Base-by-base conservation (phyloP, 2,113 vertebrate species). In the Rhinoderma darwinii region DNA sequence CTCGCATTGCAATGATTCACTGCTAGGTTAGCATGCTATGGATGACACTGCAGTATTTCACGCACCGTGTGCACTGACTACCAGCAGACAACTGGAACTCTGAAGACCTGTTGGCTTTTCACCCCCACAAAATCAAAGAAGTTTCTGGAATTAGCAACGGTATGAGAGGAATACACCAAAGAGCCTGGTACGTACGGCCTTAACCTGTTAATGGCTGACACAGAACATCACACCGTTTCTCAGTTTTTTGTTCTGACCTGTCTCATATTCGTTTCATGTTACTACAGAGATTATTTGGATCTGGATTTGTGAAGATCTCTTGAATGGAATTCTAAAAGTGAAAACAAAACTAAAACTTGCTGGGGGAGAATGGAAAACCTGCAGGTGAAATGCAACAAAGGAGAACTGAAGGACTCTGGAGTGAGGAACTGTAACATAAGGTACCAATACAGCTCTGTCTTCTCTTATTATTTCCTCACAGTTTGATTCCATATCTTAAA, bases 11-110 rank as follows among this genome's bases (percentile, higher is more conserved):
- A 74, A 75, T 87, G 85, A 87, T 59, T 87, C 85, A 87, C 47
- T 27, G 12, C 59, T 44, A 72, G 43, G 25, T 35, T 74, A 32
- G 44, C 50, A 25, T 82, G 68, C 51, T 87, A 27, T 80, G 86
- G 54, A 82, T 87, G 86, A 87, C 86, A 82, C 39, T 87, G 86
- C 86, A 81, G 51, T 82, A 63, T 63, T 37, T 35, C 30, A 11
- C 8, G 54, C 27, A 44, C 68, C 41, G 25, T 72, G 50, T 74
- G 18, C 11, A 63, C 25, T 43, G 5, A 50, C 27, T 37, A 10
- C n/a, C 25, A 22, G 11, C 9, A 74, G 27, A 72, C 2, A 47
- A 20, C 68, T 25, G 30, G 25, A 74, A 41, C 22, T 8, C 20
- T 22, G 2, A 27, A 72, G 41, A 83, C 20, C 30, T 50, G n/a